Conservation (phyloP, 2,797 vertebrate genomes). For the Sebastes melanostomus region DNA sequence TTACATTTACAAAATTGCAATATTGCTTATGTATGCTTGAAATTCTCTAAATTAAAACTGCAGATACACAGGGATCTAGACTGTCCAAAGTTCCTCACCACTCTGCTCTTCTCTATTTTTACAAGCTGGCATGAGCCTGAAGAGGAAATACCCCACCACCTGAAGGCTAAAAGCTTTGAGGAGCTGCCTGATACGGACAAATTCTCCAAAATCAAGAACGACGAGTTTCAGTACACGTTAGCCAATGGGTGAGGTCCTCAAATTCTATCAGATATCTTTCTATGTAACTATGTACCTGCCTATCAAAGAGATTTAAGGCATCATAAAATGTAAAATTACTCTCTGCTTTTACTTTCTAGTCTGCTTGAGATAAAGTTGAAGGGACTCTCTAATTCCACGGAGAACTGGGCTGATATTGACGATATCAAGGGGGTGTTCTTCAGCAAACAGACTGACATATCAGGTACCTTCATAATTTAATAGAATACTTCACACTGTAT, state of each 20-base stretch:
- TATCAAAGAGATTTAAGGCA: accelerated
- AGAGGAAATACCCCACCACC: conserved; percentile 42
- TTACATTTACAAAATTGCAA: no score
- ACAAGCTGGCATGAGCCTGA: accelerated
- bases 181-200: no score
- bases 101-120: neutral
- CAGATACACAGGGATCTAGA: neutral
- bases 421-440: no score
- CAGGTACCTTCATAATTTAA: no score
- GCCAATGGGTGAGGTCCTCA: conserved; percentile 28
- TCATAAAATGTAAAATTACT: no score
- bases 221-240: conserved; percentile 29
- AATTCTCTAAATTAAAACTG: neutral
- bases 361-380: no score
- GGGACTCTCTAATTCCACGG: no score
- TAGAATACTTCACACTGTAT: no score
- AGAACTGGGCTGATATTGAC: no score
- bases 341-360: no score
- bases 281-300: neutral
- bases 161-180: neutral
- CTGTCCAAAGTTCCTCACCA: neutral
- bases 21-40: no score
- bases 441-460: accelerated
- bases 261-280: neutral
- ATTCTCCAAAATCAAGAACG: no score